A percentile compares a stretch with the other conserved stretches of the same genome.
Conservation (phyloP, 2,113 vertebrate genomes). For the Cyprinodon brontotheroides region DNA sequence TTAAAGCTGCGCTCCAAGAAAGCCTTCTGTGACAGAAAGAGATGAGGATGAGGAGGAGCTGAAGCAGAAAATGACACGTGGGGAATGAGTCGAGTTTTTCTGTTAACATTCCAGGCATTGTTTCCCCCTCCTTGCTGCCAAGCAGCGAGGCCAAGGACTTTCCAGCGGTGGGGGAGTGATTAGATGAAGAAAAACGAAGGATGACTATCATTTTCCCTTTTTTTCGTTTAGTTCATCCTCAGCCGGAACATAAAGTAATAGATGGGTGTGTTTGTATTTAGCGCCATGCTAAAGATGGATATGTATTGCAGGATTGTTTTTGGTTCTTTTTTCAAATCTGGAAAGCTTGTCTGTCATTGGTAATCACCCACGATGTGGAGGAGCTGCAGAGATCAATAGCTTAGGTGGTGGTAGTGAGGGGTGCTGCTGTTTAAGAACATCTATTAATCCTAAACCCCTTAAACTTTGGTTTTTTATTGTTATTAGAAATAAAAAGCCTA, state of each 20-base stretch:
- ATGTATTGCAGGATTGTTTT: too few relatives aligned
- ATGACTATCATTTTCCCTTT: constrained; percentile 55
- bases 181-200: constrained; percentile 39
- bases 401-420: neutral
- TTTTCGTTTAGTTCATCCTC: constrained; percentile 9
- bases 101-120: constrained; percentile 74
- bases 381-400: neutral
- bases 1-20: neutral
- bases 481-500: too few relatives aligned
- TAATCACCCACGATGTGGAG: too few relatives aligned
- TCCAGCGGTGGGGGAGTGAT: constrained; percentile 44
- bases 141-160: constrained; percentile 52
- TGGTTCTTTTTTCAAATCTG: too few relatives aligned
- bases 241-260: constrained; percentile 32
- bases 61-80: constrained; percentile 62
- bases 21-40: constrained; percentile 12
- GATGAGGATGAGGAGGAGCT: constrained; percentile 45
- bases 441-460: too few relatives aligned
- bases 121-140: constrained; percentile 52
- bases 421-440: too few relatives aligned
- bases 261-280: neutral
- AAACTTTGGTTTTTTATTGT: too few relatives aligned
- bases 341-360: too few relatives aligned
- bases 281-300: neutral
- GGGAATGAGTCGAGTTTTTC: constrained; percentile 67